Base-by-base conservation (phyloP, 2,888 invertebrate genomes). In the Papilio demoleus region DNA sequence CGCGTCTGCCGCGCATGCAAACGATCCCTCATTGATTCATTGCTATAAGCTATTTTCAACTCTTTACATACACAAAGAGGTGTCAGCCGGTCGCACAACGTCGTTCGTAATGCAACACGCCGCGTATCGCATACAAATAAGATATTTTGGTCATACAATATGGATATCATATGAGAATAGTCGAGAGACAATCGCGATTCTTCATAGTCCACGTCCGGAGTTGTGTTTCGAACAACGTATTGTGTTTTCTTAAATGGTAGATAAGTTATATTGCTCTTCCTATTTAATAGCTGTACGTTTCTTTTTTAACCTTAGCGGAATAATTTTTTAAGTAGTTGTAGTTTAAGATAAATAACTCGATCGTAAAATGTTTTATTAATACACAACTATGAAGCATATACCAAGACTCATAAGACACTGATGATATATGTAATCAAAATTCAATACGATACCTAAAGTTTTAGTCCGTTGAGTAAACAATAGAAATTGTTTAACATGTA, bases 1-100 rank as follows among this genome's bases (percentile, higher is more conserved):
- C 61, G 76, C 74, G 78, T 80, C 79, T 81, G 81, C 74, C 74
- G 71, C 70, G 81, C 77, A 79, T 81, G 77, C 74, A 74, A 79
- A 81, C 75, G 70, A 77, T 75, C 72, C 72, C 75, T 72, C 70
- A 75, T 75, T 71, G 71, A 73, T 70, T 71, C 68, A 71, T 42
- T 66, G 50, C 70, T 70, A 63, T 75, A 76, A 72, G 70, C 77
- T 68, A 79, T 76, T 75, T 75, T 79, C 72, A 75, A 78, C 78
- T 74, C 72, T 53, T 67, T 71, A 65, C 68, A 36, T 68, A 69
- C 38, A 64, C 61, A 62, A 65, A 74, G 75, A 70, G 65, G 67
- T 72, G 61, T 71, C 67, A 72, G 62, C 65, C 47, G 70, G 36
- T 40, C 60, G 34, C 62, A 53, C 34, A 34, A 59, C 56, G 56